These are phyloP conservation scores for Drosophila kanapiae DNA, from an alignment of 1,140 invertebrate genomes.

Conservation along the genomic window DNA sequence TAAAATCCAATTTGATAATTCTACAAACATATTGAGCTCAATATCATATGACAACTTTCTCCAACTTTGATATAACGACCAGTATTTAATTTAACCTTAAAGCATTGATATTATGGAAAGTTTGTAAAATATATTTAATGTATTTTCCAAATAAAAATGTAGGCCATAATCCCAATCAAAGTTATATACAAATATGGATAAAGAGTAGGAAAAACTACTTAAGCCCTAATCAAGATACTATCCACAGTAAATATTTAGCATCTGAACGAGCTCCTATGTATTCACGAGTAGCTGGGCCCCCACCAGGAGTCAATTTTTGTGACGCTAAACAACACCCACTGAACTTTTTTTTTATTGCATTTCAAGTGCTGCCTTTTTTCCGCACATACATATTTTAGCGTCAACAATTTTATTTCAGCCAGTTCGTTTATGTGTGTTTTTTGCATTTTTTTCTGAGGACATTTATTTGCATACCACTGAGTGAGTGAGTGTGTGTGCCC, in stretches of 20 bases:
- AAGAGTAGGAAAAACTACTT: neutral
- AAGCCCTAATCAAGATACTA: neutral
- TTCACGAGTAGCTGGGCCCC: conserved; percentile 1
- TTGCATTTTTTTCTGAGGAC: conserved; percentile 5
- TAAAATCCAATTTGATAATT: no score
- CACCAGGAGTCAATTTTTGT: no score
- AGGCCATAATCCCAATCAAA: no score
- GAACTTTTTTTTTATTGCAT: conserved; percentile 35
- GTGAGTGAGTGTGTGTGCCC: neutral
- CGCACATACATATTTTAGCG: conserved; percentile 43
- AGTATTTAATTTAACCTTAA: no score
- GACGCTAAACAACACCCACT: conserved; percentile 30
- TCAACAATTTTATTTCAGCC: conserved; percentile 41
- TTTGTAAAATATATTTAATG: no score
- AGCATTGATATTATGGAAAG: no score
- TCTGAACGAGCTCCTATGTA: conserved; percentile 17
- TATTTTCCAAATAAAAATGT: no score
- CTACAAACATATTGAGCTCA: no score
- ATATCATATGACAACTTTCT: no score
- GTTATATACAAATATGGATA: neutral
- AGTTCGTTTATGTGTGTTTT: neutral
- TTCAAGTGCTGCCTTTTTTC: conserved; percentile 22
- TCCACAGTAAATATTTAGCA: conserved; percentile 19
- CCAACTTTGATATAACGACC: no score
- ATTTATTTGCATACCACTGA: conserved; percentile 45